Conservation (phyloP, 2,888 invertebrate species). For the Chalcis sispes region DNA sequence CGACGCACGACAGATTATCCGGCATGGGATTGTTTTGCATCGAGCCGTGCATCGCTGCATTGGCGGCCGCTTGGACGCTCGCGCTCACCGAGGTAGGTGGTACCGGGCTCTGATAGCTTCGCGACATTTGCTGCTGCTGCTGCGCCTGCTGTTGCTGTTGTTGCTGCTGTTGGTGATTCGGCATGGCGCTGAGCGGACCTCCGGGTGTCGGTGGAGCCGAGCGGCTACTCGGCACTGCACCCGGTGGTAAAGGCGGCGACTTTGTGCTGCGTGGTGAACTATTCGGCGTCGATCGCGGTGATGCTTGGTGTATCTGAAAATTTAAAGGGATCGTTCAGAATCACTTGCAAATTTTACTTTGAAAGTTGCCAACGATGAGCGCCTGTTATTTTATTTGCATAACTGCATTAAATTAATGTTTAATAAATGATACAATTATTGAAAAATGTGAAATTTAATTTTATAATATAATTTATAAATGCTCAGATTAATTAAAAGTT, state of each 20-base stretch:
- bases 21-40: slow-evolving; percentile 74
- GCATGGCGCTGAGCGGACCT: slow-evolving; percentile 69
- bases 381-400: too few species aligned
- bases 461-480: too few species aligned
- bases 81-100: slow-evolving; percentile 65
- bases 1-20: slow-evolving; percentile 78
- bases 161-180: slow-evolving; percentile 67
- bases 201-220: slow-evolving; percentile 78
- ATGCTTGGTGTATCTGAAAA: slow-evolving; percentile 87
- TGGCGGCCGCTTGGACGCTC: slow-evolving; percentile 56
- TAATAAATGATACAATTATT: background rate
- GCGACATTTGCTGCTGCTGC: slow-evolving; percentile 71
- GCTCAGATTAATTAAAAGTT: too few species aligned
- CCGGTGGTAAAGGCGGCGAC: slow-evolving; percentile 86
- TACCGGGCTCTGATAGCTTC: slow-evolving; percentile 72
- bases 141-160: slow-evolving; percentile 67
- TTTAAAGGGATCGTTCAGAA: too few species aligned
- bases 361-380: too few species aligned
- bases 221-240: slow-evolving; percentile 75
- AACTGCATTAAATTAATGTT: too few species aligned
- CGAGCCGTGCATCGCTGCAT: slow-evolving; percentile 70
- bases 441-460: background rate
- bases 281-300: slow-evolving; percentile 91
- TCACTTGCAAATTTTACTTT: too few species aligned
- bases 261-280: slow-evolving; percentile 92